Conservation (phyloP, 35 echinoderm and acorn worm species). For the Lytechinus variegatus region DNA sequence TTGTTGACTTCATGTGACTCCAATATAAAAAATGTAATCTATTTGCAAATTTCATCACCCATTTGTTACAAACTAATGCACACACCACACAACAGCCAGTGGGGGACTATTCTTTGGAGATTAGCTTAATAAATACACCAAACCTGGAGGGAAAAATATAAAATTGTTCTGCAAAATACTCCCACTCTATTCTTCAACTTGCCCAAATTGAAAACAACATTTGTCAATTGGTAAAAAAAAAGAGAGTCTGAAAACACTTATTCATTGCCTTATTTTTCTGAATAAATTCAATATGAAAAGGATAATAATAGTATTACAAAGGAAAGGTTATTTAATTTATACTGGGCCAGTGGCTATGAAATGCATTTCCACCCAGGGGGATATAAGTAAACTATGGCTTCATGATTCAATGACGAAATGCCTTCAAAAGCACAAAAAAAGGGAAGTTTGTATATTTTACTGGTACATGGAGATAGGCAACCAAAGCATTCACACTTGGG, state of each 20-base stretch:
- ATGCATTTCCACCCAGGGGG: not conserved
- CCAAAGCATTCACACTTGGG: not conserved
- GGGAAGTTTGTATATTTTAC: not conserved
- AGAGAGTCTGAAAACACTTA: not conserved
- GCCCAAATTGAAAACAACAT: not conserved
- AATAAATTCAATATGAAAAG: not conserved
- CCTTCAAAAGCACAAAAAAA: not conserved
- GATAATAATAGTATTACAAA: not conserved
- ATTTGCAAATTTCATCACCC: not conserved
- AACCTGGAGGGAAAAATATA: not conserved
- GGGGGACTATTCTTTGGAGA: not conserved
- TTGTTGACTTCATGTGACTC: not conserved
- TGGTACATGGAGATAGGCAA: not conserved
- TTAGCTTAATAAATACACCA: not conserved
- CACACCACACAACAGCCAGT: not conserved
- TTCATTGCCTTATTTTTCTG: constrained; percentile 13
- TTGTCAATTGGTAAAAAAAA: not conserved
- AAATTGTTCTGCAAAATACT: not conserved
- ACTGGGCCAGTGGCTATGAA: not conserved
- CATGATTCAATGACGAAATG: not conserved
- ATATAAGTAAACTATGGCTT: not conserved
- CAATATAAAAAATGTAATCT: not conserved
- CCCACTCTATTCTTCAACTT: not conserved
- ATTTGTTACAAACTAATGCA: constrained; percentile 4
- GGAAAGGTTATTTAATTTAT: constrained; percentile 6